A percentile compares a stretch with the other conserved stretches of the same genome.
These are phyloP conservation scores for Pectinophora gossypiella DNA, from an alignment of 1,140 invertebrate genomes.

Conservation along the genomic window DNA sequence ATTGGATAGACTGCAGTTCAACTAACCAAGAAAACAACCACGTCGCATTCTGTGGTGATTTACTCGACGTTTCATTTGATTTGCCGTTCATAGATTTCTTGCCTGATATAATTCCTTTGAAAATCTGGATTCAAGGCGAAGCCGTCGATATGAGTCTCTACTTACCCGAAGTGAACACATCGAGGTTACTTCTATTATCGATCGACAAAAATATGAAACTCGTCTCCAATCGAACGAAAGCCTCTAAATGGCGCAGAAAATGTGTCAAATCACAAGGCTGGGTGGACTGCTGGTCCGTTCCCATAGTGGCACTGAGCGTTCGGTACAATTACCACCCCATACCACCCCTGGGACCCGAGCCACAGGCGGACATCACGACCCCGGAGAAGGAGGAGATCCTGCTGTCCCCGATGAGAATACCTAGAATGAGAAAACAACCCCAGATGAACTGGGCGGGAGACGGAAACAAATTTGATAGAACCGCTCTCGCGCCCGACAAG, in stretches of 20 bases:
- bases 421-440: conserved; percentile 83
- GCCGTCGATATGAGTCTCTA: conserved; percentile 92
- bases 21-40: conserved; percentile 96
- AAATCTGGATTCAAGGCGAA: conserved; percentile 96
- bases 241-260: conserved; percentile 89
- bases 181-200: conserved; percentile 87
- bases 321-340: conserved; percentile 94
- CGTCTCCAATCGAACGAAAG: conserved; percentile 75
- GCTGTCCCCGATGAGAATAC: conserved; percentile 92
- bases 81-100: conserved; percentile 95
- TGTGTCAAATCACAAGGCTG: conserved; percentile 89
- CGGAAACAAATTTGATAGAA: conserved; percentile 90
- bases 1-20: conserved; percentile 98
- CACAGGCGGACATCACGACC: conserved; percentile 93
- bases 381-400: conserved; percentile 96
- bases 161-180: conserved; percentile 94
- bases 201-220: conserved; percentile 93
- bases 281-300: conserved; percentile 97
- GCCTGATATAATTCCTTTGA: conserved; percentile 89
- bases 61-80: conserved; percentile 94
- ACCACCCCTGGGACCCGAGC: conserved; percentile 88
- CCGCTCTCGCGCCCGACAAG: conserved; percentile 87
- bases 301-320: conserved; percentile 93
- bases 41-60: conserved; percentile 94
- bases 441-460: conserved; percentile 80